Evolutionary conservation across 1,140 invertebrate genomes (phyloP).

Genomic region (Subanguina moxae): DNA sequence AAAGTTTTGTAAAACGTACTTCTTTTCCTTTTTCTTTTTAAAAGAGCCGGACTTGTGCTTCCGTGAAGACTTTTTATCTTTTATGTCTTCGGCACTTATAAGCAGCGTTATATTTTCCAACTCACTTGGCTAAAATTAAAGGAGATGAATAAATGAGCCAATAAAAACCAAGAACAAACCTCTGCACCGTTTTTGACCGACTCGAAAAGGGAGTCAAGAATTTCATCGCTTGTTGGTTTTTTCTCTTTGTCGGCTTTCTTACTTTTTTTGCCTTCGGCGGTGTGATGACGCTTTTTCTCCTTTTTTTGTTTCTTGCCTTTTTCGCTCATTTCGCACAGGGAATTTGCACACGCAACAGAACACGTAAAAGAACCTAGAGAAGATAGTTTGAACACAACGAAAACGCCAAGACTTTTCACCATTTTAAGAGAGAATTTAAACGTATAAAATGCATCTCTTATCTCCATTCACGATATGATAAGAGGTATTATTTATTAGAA

Average conservation of each 20-base stretch:
- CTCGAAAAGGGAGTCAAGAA: slow-evolving; percentile 5
- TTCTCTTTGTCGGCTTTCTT: background rate
- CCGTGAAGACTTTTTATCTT: slow-evolving; percentile 4
- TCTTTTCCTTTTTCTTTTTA: slow-evolving; percentile 16
- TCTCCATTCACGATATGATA: no score
- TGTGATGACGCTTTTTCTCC: slow-evolving; percentile 6
- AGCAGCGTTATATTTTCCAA: background rate
- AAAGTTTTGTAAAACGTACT: background rate
- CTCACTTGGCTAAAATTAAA: background rate
- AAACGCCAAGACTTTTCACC: no score
- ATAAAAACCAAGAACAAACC: background rate
- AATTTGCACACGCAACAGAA: no score
- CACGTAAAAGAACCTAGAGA: no score
- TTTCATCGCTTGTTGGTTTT: slow-evolving; percentile 4
- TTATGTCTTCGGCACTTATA: background rate
- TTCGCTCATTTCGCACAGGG: no score
- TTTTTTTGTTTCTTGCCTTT: slow-evolving; percentile 1
- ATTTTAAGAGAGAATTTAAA: no score
- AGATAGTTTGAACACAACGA: no score
- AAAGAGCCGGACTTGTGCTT: slow-evolving; percentile 9
- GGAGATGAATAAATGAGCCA: background rate
- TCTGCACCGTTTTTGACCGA: background rate
- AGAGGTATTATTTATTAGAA: no score
- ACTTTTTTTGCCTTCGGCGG: background rate
- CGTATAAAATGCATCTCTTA: no score